Evolutionary conservation across 2,113 vertebrate genomes (phyloP), one percentile per base, ranked within the genome.

Genomic region (Cyprinodon tularosa): DNA sequence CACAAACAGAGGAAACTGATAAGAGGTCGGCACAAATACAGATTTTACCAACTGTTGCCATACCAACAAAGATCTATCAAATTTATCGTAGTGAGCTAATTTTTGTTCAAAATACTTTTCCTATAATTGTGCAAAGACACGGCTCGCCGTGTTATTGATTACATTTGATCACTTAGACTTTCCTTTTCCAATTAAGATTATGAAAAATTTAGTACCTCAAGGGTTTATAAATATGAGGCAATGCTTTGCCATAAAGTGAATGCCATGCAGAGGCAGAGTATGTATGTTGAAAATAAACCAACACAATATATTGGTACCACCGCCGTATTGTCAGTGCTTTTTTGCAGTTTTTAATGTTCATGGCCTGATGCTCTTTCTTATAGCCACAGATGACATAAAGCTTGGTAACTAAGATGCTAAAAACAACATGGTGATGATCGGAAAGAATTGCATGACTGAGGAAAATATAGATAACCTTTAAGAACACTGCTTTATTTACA

Each of bases 21-120:
- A 38, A 60, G 9, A 40, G n/a, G 42, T 57, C 20, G 9, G 20
- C 7, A 20, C 50, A n/a, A 48, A 69, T 13, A 37, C 11, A 36
- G 62, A 50, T 65, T 74, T 38, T 11, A 60, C 20, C 47, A 71
- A 59, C 77, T 86, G 61, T 71, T 61, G 48, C 61, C 66, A 76
- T 68, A 17, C 17, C 64, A 74, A 80, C 70, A 5, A 62, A 50
- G 4, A 50, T 4, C 29, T 29, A 29, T 29, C 50, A 53, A 53
- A 53, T 20, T 14, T 37, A 62, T 36, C 3, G 14, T 15, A 37
- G 61, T 38, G 29, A 62, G 36, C 36, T 38, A 36, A 37, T 15
- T 62, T 62, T 37, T 62, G 36, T 37, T 62, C 14, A 36, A 62
- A 62, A 62, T 37, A 5, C 29, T 62, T 37, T 62, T 15, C 12